These are phyloP conservation scores for Acrobasis suavella DNA, from an alignment of 2,888 invertebrate genomes.

Conservation along the genomic window DNA sequence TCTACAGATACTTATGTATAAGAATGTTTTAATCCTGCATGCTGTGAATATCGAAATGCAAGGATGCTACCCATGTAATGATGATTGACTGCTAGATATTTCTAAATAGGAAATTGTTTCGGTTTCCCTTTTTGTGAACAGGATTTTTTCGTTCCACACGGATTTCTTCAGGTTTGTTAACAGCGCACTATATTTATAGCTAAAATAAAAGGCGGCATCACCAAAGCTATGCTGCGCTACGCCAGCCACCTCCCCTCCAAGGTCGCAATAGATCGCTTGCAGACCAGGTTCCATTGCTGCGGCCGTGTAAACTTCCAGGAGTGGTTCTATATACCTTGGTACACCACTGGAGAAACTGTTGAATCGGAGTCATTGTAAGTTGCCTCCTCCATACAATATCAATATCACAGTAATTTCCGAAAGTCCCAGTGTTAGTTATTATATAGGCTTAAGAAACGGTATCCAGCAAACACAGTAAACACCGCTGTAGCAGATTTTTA, in stretches of 20 bases:
- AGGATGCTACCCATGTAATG: too few relatives aligned
- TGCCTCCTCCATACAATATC: background rate
- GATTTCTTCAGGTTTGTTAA: background rate
- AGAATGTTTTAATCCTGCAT: too few relatives aligned
- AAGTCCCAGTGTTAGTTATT: too few relatives aligned
- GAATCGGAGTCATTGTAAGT: slow-evolving; percentile 51
- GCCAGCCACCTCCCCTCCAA: slow-evolving; percentile 78
- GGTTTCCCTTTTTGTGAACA: background rate
- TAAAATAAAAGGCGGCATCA: slow-evolving; percentile 80
- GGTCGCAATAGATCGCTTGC: slow-evolving; percentile 81
- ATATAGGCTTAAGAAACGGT: too few relatives aligned
- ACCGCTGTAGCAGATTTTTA: too few relatives aligned
- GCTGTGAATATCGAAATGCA: too few relatives aligned
- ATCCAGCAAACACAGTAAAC: too few relatives aligned
- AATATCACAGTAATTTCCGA: too few relatives aligned
- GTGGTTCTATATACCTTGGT: slow-evolving; percentile 85
- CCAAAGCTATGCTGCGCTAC: slow-evolving; percentile 82
- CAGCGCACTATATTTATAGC: slow-evolving; percentile 42
- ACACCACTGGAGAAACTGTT: slow-evolving; percentile 51
- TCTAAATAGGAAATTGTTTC: too few relatives aligned
- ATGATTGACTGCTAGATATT: too few relatives aligned
- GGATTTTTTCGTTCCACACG: background rate
- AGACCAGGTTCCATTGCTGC: slow-evolving; percentile 84
- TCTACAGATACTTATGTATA: too few relatives aligned
- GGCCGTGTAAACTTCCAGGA: slow-evolving; percentile 83